These are phyloP conservation scores for Lomographa bimaculata DNA, from an alignment of 2,888 invertebrate species.

Conservation along the genomic window DNA sequence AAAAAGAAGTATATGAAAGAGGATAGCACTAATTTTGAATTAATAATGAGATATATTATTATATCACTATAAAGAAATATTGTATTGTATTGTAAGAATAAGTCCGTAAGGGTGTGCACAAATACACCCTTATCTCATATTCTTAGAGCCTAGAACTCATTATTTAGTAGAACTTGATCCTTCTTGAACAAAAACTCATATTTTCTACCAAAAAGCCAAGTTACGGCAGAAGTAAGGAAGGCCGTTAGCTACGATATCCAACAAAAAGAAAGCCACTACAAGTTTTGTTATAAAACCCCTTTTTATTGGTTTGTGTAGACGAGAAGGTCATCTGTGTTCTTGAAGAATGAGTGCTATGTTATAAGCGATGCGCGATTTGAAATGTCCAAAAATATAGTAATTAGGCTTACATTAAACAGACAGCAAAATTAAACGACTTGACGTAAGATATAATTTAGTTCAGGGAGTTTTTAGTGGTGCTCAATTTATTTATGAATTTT, in stretches of 20 bases:
- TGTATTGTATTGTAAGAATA: too few relatives aligned
- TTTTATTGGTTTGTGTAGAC: constrained; percentile 61
- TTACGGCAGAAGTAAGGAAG: constrained; percentile 7
- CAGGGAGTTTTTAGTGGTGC: too few relatives aligned
- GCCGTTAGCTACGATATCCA: constrained; percentile 22
- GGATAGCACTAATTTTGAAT: too few relatives aligned
- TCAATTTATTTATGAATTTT: too few relatives aligned
- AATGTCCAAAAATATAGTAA: too few relatives aligned
- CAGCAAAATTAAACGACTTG: constrained; percentile 5
- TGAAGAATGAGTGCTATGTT: not conserved
- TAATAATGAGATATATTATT: too few relatives aligned
- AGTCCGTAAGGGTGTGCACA: too few relatives aligned
- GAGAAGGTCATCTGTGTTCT: constrained; percentile 51
- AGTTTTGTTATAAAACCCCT: constrained; percentile 58
- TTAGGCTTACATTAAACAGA: constrained; percentile 3
- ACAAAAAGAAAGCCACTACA: constrained; percentile 39
- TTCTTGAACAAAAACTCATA: constrained; percentile 19
- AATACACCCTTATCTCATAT: constrained; percentile 7
- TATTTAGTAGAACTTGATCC: too few relatives aligned
- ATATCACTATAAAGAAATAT: too few relatives aligned
- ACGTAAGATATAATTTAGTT: constrained; percentile 4
- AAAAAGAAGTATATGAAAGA: too few relatives aligned
- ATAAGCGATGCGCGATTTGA: too few relatives aligned
- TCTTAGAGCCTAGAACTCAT: too few relatives aligned
- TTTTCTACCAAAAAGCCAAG: constrained; percentile 11